phyloP scores from a whole-genome alignment of 2,797 vertebrate species.

The Melanotaenia maccullochi region DNA sequence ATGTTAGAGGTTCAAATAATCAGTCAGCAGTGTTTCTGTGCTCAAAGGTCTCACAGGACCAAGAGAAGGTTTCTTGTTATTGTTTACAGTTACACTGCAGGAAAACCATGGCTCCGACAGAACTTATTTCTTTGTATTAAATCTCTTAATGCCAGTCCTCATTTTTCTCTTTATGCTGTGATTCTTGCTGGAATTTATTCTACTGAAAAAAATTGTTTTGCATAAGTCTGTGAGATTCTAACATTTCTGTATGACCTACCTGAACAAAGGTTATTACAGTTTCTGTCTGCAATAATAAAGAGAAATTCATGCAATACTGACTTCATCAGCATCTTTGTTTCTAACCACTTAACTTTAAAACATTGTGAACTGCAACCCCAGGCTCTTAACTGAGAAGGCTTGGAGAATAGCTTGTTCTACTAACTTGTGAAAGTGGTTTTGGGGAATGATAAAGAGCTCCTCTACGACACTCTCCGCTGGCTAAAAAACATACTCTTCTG shows the following conservation, averaged over 20 bases:
- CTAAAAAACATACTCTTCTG: conserved; percentile 50
- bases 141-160: conserved; percentile 8
- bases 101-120: conserved; percentile 6
- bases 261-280: conserved; percentile 16
- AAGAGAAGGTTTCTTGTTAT: not conserved
- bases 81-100: not conserved
- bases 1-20: conserved; percentile 38
- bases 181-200: conserved; percentile 5
- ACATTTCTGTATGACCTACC: conserved; percentile 20
- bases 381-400: conserved; percentile 23
- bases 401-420: conserved; percentile 47
- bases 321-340: conserved; percentile 12
- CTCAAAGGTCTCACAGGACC: conserved; percentile 5
- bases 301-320: not conserved
- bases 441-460: conserved; percentile 48
- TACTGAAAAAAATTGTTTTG: conserved; percentile 18
- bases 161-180: not conserved
- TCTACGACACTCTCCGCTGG: conserved; percentile 36
- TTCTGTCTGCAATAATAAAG: conserved; percentile 8
- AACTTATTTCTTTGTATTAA: conserved; percentile 15
- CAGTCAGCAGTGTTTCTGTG: conserved; percentile 36
- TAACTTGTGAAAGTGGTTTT: conserved; percentile 53
- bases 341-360: conserved; percentile 28
- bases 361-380: conserved; percentile 21
- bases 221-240: conserved; percentile 17